Evolutionary conservation across 2,113 vertebrate genomes (phyloP), one percentile per base, ranked within the genome.

Genomic region (Furnarius figulus): DNA sequence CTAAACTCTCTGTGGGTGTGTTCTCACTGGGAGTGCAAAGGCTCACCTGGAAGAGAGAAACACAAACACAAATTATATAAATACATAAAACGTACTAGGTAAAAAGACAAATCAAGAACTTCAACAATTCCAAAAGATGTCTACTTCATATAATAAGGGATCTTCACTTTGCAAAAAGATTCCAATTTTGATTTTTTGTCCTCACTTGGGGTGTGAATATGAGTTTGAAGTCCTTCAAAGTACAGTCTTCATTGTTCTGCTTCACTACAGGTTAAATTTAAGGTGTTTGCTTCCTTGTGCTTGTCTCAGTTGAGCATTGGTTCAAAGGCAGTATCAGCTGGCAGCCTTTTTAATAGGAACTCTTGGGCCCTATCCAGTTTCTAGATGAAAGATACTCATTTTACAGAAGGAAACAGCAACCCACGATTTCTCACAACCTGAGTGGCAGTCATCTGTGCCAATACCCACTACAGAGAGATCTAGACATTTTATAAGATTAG

Each of bases 11-110:
- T 0, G 99, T 99, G 12, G 99, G 99, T 0, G 99, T 99, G 97
- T 99, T 99, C 96, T 99, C 99, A 56, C 99, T 99, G 63, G 99
- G 99, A 3, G 99, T 99, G 91, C 99, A 99, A 91, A 99, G 98
- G 95, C 99, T 99, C 89, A 99, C 99, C 99, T 99, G 96, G 16
- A 96, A 92, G 62, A 52, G 31, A 92, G 42, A 96, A 71, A 91
- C 35, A 42, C 25, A 84, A 94, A 77, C 5, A 65, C 5, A 28
- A 10, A 35, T 3, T 6, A 46, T 9, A 50, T 20, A 91, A 66
- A 84, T 6, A 46, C 8, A 55, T 23, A 89, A 66, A 84, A 82
- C 1, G 0, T n/a, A 53, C 19, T 47, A 59, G 23, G 56, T n/a
- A 85, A 80, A 93, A 66, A 74, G 31, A 62, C 19, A 81, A 77